Base-by-base conservation (phyloP, 1,140 invertebrate genomes). In the Manduca sexta region DNA sequence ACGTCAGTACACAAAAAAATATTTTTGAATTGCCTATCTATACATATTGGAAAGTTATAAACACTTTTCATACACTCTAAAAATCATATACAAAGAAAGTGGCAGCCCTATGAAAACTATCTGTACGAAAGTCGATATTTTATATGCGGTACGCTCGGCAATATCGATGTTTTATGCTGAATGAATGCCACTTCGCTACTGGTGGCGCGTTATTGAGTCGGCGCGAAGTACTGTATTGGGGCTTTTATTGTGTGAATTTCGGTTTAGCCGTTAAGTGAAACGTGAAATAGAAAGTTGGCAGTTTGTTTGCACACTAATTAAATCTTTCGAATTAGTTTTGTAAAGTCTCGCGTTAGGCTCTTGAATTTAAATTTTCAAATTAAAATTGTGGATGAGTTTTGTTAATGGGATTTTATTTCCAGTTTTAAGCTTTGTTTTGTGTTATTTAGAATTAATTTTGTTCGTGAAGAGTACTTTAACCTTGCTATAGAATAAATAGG, bases 261-360 rank as follows among this genome's bases (percentile, higher is more conserved):
- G 38, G 38, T 40, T 40, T 3, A 40, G 11, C 11, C 14, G 16
- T 18, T 38, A 45, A 18, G 18, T 46, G 44, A 46, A 13, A 46
- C 34, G 44, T 46, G 44, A 46, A 37, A 46, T 46, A 26, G 44
- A 14, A 21, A 15, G 17, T 46, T 21, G 34, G 13, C 21, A 37
- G 33, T 46, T 38, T 8, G 16, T 18, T 18, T 16, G 18, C 10
- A 40, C 18, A 18, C 17, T n/a, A 14, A 40, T 17, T 40, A 40
- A 40, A 40, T 40, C 38, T 18, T 18, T 40, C 1, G 16, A 17
- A 40, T 40, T 18, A 40, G 2, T 40, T 18, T 11, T 14, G 14
- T 26, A 8, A 26, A 26, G 21, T 26, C 8, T 26, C 21, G 21
- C 21, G 8, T 26, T 26, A 26, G 21, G 1, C 0, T 26, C 21